Percentiles rank a stretch among this genome's conserved stretches.
These are phyloP conservation scores for Campoletis raptor DNA, from an alignment of 2,888 invertebrate species.

Conservation along the genomic window DNA sequence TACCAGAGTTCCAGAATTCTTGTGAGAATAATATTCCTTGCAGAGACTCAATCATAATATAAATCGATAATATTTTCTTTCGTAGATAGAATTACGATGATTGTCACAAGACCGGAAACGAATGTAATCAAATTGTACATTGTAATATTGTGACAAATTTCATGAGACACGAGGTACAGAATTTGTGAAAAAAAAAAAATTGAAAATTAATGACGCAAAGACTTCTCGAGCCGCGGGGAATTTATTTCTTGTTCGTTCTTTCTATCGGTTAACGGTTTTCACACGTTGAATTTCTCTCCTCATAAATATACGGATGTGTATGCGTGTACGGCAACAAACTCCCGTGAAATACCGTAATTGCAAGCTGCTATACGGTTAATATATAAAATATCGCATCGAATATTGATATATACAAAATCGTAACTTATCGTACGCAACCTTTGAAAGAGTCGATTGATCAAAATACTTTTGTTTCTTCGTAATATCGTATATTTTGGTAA, in stretches of 20 bases:
- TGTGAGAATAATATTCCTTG: not conserved
- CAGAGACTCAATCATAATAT: not conserved
- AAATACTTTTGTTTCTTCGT: not conserved
- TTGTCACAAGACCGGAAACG: not conserved
- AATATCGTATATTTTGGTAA: not conserved
- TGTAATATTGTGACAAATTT: not conserved
- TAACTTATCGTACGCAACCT: not conserved
- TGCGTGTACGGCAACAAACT: conserved; percentile 13
- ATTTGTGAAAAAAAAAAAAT: conserved; percentile 18
- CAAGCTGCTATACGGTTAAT: conserved; percentile 4
- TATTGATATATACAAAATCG: not conserved
- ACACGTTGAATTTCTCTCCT: conserved; percentile 45
- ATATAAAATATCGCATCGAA: conserved; percentile 24
- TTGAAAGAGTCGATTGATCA: not conserved
- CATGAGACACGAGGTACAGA: not conserved
- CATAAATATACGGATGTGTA: conserved; percentile 2
- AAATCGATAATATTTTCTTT: not conserved
- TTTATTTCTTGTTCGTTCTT: conserved; percentile 49
- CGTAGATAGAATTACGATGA: not conserved
- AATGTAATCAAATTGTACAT: not conserved
- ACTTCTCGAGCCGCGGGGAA: conserved; percentile 36
- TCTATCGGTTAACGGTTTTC: conserved; percentile 64
- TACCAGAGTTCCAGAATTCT: conserved; percentile 33
- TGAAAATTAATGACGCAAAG: conserved; percentile 27
- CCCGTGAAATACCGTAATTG: conserved; percentile 57